Evolutionary conservation across 2,113 vertebrate species (phyloP).

Genomic region (Silurus glanis): DNA sequence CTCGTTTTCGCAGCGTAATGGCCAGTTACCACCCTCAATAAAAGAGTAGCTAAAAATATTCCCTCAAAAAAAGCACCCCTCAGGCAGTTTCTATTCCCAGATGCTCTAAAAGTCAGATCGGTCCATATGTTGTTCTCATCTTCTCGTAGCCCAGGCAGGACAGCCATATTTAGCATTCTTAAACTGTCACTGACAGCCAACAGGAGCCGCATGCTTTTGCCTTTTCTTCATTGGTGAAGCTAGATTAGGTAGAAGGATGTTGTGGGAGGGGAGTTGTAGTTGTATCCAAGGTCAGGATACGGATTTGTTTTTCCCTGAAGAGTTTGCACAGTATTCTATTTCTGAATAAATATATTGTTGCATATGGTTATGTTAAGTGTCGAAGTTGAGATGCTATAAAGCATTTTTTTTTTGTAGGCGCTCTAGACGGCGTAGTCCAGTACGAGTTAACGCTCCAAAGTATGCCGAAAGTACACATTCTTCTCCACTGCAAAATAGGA

Average conservation of each 20-base stretch:
- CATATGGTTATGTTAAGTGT: not conserved
- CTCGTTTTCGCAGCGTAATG: constrained; percentile 22
- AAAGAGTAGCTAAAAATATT: constrained; percentile 18
- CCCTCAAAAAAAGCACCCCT: not conserved
- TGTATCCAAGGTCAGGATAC: not conserved
- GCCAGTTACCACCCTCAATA: constrained; percentile 9
- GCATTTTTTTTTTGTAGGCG: not conserved
- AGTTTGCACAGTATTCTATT: not conserved
- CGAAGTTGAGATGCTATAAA: not conserved
- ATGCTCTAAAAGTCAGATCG: not conserved
- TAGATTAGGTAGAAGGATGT: not conserved
- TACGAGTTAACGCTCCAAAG: not conserved
- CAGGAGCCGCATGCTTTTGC: not conserved
- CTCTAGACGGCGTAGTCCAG: not conserved
- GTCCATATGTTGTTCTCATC: not conserved
- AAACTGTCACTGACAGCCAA: constrained; percentile 12
- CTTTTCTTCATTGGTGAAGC: not conserved
- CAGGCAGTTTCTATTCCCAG: not conserved
- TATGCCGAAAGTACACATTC: not conserved
- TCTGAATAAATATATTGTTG: not conserved
- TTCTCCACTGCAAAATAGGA: not conserved
- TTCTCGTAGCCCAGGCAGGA: not conserved
- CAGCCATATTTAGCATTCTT: not conserved
- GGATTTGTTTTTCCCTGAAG: not conserved
- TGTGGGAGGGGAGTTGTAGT: not conserved